These are phyloP conservation scores for Macrophya annulata DNA, from an alignment of 2,888 invertebrate genomes.

Conservation along the genomic window DNA sequence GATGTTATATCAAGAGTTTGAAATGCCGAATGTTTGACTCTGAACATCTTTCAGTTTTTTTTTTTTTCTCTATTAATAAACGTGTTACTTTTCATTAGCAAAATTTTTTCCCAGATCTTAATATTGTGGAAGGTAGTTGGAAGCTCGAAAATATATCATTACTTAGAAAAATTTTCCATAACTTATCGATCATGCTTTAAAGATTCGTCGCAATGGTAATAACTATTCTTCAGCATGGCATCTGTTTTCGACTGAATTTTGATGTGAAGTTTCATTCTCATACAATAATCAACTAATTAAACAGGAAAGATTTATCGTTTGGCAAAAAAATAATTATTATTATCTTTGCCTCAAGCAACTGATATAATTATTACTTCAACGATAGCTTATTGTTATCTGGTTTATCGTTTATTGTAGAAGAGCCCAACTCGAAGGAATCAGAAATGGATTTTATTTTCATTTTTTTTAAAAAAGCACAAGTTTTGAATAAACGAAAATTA, in stretches of 20 bases:
- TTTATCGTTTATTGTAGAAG: not conserved
- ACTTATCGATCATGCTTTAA: not conserved
- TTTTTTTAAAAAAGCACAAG: not conserved
- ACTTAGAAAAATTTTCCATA: conserved; percentile 7
- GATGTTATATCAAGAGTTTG: not conserved
- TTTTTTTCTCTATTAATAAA: not conserved
- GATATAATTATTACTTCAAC: not conserved
- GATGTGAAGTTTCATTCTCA: not conserved
- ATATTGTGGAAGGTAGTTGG: not conserved
- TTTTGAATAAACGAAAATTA: not conserved
- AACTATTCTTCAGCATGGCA: not conserved
- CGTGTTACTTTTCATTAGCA: not conserved
- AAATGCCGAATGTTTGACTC: not conserved
- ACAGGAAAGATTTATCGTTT: not conserved
- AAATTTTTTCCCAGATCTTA: not conserved
- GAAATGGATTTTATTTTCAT: not conserved
- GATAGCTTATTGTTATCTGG: not conserved
- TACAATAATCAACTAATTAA: not conserved
- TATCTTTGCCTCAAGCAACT: not conserved
- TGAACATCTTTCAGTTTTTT: conserved; percentile 2
- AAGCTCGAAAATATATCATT: not conserved
- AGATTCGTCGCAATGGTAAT: not conserved
- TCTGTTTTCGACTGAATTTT: not conserved
- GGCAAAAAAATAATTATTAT: not conserved
- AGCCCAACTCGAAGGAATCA: not conserved